Percentiles rank a stretch among this genome's conserved stretches.
These are phyloP conservation scores for Tachuris rubrigastra DNA, from an alignment of 2,113 vertebrate species.

Conservation along the genomic window DNA sequence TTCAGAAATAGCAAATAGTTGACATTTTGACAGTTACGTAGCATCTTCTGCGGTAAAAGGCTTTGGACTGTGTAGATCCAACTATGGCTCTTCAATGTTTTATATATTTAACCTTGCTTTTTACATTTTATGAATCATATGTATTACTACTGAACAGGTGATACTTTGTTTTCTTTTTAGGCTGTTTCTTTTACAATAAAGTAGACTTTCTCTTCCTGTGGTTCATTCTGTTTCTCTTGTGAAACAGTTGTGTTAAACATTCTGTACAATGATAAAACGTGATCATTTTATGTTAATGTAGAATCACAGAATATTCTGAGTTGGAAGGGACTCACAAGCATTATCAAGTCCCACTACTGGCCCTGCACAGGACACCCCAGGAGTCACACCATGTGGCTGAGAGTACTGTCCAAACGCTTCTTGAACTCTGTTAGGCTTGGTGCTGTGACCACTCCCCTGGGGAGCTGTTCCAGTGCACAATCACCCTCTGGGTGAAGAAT, in stretches of 20 bases:
- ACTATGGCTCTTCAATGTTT: not conserved
- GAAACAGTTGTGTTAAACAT: not conserved
- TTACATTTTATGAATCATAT: not conserved
- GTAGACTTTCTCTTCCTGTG: not conserved
- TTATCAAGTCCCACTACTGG: not conserved
- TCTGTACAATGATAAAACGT: not conserved
- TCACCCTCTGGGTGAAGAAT: not conserved
- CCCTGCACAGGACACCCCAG: not conserved
- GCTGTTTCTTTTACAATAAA: not conserved
- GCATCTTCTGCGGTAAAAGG: not conserved
- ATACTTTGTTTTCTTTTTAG: accelerated
- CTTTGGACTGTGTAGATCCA: not conserved
- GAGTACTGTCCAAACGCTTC: not conserved
- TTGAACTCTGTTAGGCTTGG: not conserved
- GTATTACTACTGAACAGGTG: not conserved
- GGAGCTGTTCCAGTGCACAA: not conserved
- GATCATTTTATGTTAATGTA: not conserved
- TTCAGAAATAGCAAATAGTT: not conserved
- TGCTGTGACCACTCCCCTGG: not conserved
- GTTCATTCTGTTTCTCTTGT: not conserved
- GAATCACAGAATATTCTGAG: not conserved
- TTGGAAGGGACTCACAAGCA: not conserved
- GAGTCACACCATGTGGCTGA: not conserved
- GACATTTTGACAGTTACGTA: not conserved
- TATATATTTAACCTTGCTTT: not conserved